phyloP scores from a whole-genome alignment of 2,797 vertebrate genomes.

The Enteromius radiatus region DNA sequence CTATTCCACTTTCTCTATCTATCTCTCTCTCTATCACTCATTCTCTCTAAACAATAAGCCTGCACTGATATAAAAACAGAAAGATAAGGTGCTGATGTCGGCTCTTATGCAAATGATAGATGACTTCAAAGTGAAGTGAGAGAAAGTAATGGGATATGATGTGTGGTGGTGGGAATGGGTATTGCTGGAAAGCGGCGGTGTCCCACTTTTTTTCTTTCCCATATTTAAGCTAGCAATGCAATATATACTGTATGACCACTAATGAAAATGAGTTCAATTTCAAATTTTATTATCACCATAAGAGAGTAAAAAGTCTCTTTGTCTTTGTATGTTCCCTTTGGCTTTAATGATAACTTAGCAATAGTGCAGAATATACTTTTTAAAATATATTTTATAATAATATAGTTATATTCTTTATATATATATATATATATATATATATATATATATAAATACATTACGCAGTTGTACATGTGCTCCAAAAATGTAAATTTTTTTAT shows the following conservation, averaged over 20 bases:
- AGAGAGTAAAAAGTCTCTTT: background rate
- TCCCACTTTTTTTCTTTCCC: background rate
- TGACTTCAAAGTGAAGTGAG: slow-evolving; percentile 24
- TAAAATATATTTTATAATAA: too few relatives aligned
- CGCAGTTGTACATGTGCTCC: too few relatives aligned
- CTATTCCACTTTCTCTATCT: background rate
- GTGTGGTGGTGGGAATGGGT: background rate
- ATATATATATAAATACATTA: too few relatives aligned
- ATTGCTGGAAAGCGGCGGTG: background rate
- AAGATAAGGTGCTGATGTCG: slow-evolving; percentile 34
- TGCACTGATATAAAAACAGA: slow-evolving; percentile 17
- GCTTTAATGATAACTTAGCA: background rate
- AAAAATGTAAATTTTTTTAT: too few relatives aligned
- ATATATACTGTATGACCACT: background rate
- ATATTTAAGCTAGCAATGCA: background rate
- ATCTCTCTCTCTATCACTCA: background rate
- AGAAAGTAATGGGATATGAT: slow-evolving; percentile 1
- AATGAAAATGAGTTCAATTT: background rate
- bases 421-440: too few relatives aligned
- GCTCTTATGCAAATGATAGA: slow-evolving; percentile 37
- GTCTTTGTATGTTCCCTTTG: background rate
- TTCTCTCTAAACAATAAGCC: slow-evolving; percentile 27
- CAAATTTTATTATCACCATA: background rate
- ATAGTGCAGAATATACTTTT: background rate
- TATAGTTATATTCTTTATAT: too few relatives aligned